Percentiles rank a stretch among this genome's conserved stretches.
Conservation (phyloP, 2,797 vertebrate species). For the Acanthopagrus latus region DNA sequence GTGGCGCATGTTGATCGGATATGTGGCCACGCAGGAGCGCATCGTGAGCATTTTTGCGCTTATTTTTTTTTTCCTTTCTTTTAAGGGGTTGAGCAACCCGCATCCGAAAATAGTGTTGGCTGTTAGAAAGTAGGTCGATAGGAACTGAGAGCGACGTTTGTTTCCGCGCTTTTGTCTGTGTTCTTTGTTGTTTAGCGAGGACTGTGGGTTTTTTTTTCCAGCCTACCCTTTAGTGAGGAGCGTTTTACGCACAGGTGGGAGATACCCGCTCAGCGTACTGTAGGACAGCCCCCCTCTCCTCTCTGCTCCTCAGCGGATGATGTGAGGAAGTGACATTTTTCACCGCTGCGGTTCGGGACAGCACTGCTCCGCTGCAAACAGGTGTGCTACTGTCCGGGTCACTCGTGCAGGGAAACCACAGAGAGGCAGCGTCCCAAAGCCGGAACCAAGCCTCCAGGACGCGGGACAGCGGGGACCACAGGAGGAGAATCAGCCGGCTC, state of each 20-base stretch:
- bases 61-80: conserved; percentile 19
- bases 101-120: conserved; percentile 73
- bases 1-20: conserved; percentile 78
- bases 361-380: conserved; percentile 91
- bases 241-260: conserved; percentile 89
- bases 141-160: conserved; percentile 72
- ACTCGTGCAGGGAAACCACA: conserved; percentile 54
- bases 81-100: conserved; percentile 58
- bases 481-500: conserved; percentile 68
- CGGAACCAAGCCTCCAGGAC: conserved; percentile 71
- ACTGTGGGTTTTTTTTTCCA: conserved; percentile 57
- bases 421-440: conserved; percentile 68
- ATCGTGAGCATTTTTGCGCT: conserved; percentile 58
- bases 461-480: conserved; percentile 79
- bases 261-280: conserved; percentile 79
- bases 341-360: conserved; percentile 88
- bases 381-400: conserved; percentile 91
- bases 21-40: conserved; percentile 45
- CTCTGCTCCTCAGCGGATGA: conserved; percentile 79
- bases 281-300: conserved; percentile 86
- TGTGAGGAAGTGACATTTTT: conserved; percentile 88
- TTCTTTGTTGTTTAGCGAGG: conserved; percentile 83
- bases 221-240: conserved; percentile 69
- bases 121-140: conserved; percentile 80
- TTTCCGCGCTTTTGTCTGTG: conserved; percentile 77